Evolutionary conservation across 2,797 vertebrate genomes (phyloP), one percentile per base, ranked within the genome.

Genomic region (Vireo griseus): DNA sequence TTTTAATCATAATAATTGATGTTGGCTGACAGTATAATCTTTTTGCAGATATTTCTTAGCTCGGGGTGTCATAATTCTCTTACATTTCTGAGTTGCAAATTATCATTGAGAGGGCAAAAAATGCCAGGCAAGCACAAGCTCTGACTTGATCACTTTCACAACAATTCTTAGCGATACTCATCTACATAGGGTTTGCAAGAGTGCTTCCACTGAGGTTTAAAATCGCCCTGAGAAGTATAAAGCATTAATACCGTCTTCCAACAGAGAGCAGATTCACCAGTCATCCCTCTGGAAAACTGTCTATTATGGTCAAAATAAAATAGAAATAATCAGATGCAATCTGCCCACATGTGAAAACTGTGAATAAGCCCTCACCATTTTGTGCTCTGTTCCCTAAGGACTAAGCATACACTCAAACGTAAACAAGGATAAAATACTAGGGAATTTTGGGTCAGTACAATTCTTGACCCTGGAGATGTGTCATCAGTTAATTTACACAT

Each of bases 1-100:
- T 80, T 90, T 93, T 88, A 93, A 86, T 83, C 13, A 4, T 35
- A 77, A 74, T 84, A 80, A 88, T 84, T 92, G 44, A 57, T 84
- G 54, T 7, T 65, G 57, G 18, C 26, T 92, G 83, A 80, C 52
- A 80, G 29, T 11, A 48, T 50, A 74, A 92, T 86, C n/a, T 57
- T 88, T 90, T 39, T 37, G 18, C 51, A 79, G 57, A 54, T 79
- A 73, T 73, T 90, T 72, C 75, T 82, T 73, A 76, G 47, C 72
- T 82, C 44, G 51, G 31, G 7, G 39, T 91, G 55, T 61, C 72
- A 55, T 88, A 76, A 82, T 42, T 88, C 31, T 90, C 44, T 51
- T 69, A 14, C 8, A 44, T 55, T 90, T 92, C 76, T 51, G 24
- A 12, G 6, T 21, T 62, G 3, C 17, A 69, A 79, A 82, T 90